These are phyloP conservation scores for Erebia aethiops DNA, from an alignment of 2,888 invertebrate genomes.

Conservation along the genomic window DNA sequence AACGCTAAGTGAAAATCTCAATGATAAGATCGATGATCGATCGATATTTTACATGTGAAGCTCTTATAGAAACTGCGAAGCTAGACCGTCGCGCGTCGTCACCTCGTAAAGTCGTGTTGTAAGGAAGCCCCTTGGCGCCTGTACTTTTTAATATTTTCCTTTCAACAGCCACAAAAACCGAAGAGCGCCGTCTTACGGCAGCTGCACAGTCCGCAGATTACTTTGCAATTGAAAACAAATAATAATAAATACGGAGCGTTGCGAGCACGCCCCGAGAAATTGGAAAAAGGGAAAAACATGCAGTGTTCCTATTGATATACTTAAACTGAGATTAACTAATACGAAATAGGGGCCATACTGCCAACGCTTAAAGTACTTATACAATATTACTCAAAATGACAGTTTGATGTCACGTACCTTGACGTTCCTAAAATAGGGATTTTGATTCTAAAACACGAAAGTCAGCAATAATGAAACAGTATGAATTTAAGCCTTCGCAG, in stretches of 20 bases:
- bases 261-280: conserved; percentile 67
- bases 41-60: too few species aligned
- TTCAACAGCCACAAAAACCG: conserved; percentile 35
- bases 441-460: too few species aligned
- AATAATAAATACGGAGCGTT: conserved; percentile 75
- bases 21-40: neutral
- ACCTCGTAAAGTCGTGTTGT: neutral
- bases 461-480: too few species aligned
- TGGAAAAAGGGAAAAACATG: conserved; percentile 68
- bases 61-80: neutral
- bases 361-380: too few species aligned
- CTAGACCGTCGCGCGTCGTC: neutral
- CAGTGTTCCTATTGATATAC: conserved; percentile 36
- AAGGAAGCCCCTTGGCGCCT: neutral
- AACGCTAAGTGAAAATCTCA: neutral
- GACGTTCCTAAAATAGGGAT: too few species aligned
- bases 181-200: conserved; percentile 60
- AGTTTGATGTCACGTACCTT: neutral
- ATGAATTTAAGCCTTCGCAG: too few species aligned
- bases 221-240: conserved; percentile 82
- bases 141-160: conserved; percentile 44
- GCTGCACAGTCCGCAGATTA: conserved; percentile 76
- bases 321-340: neutral
- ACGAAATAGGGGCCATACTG: too few species aligned
- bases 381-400: too few species aligned